phyloP scores from a whole-genome alignment of 2,113 vertebrate genomes.

The Pachycephala philippinensis region DNA sequence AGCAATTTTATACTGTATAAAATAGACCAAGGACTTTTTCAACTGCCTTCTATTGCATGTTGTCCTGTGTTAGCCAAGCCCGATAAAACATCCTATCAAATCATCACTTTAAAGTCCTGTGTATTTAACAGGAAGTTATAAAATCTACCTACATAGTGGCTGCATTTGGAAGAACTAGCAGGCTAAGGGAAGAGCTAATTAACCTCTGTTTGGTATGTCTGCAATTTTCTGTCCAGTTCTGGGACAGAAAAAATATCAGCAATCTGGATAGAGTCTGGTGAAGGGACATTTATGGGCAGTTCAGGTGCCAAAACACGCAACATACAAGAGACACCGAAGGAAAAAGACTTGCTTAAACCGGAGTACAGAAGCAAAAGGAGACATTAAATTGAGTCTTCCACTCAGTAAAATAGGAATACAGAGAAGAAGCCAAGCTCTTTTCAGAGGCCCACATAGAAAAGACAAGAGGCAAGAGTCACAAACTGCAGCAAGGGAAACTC shows the following conservation, averaged over 20 bases:
- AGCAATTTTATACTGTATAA: background rate
- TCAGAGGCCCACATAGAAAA: background rate
- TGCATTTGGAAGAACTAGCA: background rate
- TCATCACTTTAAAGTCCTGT: background rate
- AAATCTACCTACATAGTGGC: background rate
- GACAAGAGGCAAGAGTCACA: background rate
- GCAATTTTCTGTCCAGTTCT: background rate
- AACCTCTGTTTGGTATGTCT: background rate
- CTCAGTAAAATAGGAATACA: background rate
- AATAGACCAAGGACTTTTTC: background rate
- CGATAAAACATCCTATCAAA: background rate
- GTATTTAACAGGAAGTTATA: background rate
- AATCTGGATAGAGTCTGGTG: background rate
- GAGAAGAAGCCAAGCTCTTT: background rate
- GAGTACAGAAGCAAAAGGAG: background rate
- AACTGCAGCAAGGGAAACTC: background rate
- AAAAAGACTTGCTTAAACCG: background rate
- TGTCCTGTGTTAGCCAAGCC: background rate
- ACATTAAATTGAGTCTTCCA: background rate
- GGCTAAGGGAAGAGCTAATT: background rate
- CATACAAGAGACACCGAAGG: background rate
- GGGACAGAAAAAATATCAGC: background rate
- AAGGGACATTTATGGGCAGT: rapidly evolving
- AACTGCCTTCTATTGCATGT: background rate
- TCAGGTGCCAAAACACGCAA: background rate